Percentiles rank a stretch among this genome's conserved stretches.
phyloP scores from a whole-genome alignment of 2,888 invertebrate species.

The Drosophila maculinotata region DNA sequence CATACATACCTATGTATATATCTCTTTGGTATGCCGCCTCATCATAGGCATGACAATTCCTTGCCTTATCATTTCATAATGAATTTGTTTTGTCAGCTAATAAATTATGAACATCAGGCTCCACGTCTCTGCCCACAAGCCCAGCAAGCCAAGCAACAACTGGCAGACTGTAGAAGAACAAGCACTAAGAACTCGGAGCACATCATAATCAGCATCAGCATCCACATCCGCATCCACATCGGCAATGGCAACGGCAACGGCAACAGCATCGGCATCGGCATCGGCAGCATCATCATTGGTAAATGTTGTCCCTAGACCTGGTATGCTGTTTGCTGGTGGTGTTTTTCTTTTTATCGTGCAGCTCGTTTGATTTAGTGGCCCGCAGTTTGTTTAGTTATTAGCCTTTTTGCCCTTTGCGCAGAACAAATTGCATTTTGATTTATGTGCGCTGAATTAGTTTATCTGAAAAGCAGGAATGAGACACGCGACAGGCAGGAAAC shows the following conservation, averaged over 20 bases:
- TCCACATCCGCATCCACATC: slow-evolving; percentile 46
- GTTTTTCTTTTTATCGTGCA: slow-evolving; percentile 54
- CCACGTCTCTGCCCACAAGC: slow-evolving; percentile 49
- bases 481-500: slow-evolving; percentile 70
- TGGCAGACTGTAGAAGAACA: slow-evolving; percentile 8
- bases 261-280: slow-evolving; percentile 42
- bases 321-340: slow-evolving; percentile 17
- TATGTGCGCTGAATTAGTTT: slow-evolving; percentile 73
- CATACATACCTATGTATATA: not conserved
- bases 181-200: slow-evolving; percentile 27
- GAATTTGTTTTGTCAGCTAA: slow-evolving; percentile 82
- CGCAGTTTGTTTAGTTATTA: slow-evolving; percentile 80
- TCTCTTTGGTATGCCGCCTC: slow-evolving; percentile 52
- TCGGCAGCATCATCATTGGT: slow-evolving; percentile 47
- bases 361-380: slow-evolving; percentile 74
- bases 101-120: slow-evolving; percentile 78
- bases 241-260: slow-evolving; percentile 27
- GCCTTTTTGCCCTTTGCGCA: slow-evolving; percentile 77
- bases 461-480: slow-evolving; percentile 47
- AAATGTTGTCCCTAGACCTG: slow-evolving; percentile 49
- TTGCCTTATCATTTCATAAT: slow-evolving; percentile 78
- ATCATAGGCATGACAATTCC: slow-evolving; percentile 67
- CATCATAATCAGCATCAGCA: slow-evolving; percentile 77
- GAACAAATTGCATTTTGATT: slow-evolving; percentile 82
- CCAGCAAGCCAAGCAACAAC: too few species aligned